Evolutionary conservation across 2,888 invertebrate genomes (phyloP).

Genomic region (Stegophylla sp.): DNA sequence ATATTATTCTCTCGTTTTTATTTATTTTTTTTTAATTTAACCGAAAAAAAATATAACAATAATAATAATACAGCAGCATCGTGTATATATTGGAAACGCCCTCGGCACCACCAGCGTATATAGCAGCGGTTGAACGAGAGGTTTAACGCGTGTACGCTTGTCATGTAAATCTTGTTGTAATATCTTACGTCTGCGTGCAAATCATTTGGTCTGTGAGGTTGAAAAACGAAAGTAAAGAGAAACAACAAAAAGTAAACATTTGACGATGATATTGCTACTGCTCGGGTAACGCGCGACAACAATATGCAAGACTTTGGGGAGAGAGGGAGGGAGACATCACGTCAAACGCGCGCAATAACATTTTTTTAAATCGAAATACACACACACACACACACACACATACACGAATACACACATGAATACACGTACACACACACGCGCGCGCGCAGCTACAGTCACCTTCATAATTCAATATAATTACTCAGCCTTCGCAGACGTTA

Average conservation of each 20-base stretch:
- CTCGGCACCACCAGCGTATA: background rate
- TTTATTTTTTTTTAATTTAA: background rate
- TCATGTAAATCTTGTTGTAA: constrained; percentile 24
- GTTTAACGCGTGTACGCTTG: background rate
- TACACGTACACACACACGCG: too few species aligned
- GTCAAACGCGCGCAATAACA: background rate
- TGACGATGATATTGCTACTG: background rate
- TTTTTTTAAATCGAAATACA: too few species aligned
- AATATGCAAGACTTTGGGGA: background rate
- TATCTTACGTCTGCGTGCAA: background rate
- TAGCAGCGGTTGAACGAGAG: background rate
- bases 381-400: too few species aligned
- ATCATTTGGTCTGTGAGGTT: background rate
- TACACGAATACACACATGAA: too few species aligned
- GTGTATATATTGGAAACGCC: background rate
- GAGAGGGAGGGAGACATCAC: background rate
- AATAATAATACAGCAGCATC: background rate
- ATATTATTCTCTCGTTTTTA: background rate
- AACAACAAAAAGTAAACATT: constrained; percentile 14
- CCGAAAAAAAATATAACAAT: constrained; percentile 5
- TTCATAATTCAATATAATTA: too few species aligned
- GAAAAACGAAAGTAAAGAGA: background rate
- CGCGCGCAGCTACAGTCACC: too few species aligned
- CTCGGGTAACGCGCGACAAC: background rate
- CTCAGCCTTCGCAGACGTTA: too few species aligned